phyloP scores from a whole-genome alignment of 2,888 invertebrate species.

The Charanyca ferruginea region DNA sequence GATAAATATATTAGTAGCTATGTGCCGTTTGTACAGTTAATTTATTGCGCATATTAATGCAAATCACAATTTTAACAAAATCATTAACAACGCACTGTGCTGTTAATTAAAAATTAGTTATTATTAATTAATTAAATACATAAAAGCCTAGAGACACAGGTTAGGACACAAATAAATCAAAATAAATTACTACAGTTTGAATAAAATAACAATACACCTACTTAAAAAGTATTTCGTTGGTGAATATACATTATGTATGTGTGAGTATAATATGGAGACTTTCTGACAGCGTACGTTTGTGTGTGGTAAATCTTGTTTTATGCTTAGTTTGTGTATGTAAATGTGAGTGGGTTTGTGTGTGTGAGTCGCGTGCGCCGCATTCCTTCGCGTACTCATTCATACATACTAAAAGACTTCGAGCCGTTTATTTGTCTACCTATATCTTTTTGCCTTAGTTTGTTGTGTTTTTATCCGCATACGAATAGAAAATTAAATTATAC shows the following conservation, averaged over 20 bases:
- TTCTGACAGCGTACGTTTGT: slow-evolving; percentile 62
- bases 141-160: slow-evolving; percentile 49
- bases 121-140: slow-evolving; percentile 58
- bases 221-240: slow-evolving; percentile 70
- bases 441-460: slow-evolving; percentile 70
- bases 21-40: not conserved
- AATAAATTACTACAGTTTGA: slow-evolving; percentile 67
- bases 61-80: slow-evolving; percentile 30
- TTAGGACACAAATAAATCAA: slow-evolving; percentile 68
- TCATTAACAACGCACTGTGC: slow-evolving; percentile 26
- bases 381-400: slow-evolving; percentile 87
- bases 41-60: slow-evolving; percentile 23
- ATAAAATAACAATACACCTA: slow-evolving; percentile 72
- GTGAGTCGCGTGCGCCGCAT: slow-evolving; percentile 87
- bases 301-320: slow-evolving; percentile 81
- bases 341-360: slow-evolving; percentile 66
- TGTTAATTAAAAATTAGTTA: slow-evolving; percentile 29
- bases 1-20: not conserved
- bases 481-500: slow-evolving; percentile 34
- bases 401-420: slow-evolving; percentile 76
- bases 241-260: slow-evolving; percentile 73
- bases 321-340: slow-evolving; percentile 67
- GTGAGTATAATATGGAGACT: slow-evolving; percentile 69
- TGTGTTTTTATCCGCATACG: slow-evolving; percentile 57
- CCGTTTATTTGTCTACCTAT: slow-evolving; percentile 75